These are phyloP conservation scores for Eumaeus atala DNA, from an alignment of 1,140 invertebrate species.

Conservation along the genomic window DNA sequence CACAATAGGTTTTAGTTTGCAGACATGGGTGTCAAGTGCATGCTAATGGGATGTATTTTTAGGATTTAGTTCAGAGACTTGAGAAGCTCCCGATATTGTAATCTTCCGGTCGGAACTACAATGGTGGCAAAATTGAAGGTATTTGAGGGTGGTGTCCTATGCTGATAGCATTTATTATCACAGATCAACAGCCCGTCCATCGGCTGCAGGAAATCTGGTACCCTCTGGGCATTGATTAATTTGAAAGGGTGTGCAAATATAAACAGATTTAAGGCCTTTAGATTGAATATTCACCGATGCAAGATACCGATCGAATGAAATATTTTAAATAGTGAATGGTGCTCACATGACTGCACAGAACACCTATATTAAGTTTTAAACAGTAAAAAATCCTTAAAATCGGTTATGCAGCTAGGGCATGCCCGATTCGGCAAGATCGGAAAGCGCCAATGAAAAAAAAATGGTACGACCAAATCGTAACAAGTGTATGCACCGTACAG, in stretches of 20 bases:
- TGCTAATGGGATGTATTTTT: background rate
- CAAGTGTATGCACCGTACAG: background rate
- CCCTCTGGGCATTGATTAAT: constrained; percentile 1
- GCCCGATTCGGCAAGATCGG: too few relatives aligned
- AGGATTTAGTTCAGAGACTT: constrained; percentile 15
- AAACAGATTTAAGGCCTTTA: background rate
- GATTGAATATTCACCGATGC: constrained; percentile 9
- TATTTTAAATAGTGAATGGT: too few relatives aligned
- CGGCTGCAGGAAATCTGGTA: constrained; percentile 8
- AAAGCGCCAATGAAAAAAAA: too few relatives aligned
- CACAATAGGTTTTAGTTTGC: background rate
- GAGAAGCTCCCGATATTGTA: constrained; percentile 33
- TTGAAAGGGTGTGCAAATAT: constrained; percentile 3
- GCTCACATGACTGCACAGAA: background rate
- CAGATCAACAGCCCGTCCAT: constrained; percentile 5
- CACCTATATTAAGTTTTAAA: too few relatives aligned
- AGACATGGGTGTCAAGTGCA: background rate
- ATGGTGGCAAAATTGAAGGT: constrained; percentile 66
- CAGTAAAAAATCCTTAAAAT: too few relatives aligned
- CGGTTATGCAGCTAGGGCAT: too few relatives aligned
- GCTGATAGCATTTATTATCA: too few relatives aligned
- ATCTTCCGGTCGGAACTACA: constrained; percentile 69
- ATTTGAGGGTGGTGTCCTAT: too few relatives aligned
- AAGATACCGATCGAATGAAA: background rate
- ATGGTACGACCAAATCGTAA: too few relatives aligned